Percentiles rank a stretch among this genome's conserved stretches.
Evolutionary conservation across 2,888 invertebrate species (phyloP).

Genomic region (Parelbella ahira): DNA sequence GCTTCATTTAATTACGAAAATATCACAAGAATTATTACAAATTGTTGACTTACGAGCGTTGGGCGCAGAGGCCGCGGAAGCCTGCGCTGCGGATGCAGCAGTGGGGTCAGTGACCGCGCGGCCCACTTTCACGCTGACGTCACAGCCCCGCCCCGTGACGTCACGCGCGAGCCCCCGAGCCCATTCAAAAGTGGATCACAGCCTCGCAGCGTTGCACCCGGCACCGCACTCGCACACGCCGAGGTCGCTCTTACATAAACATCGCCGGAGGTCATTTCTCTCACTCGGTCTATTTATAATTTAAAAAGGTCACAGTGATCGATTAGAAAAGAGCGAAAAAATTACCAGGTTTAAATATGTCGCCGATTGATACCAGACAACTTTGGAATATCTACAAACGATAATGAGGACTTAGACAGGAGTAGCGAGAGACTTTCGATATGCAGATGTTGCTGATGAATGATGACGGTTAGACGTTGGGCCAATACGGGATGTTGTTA

Average conservation of each 20-base stretch:
- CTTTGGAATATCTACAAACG: too few species aligned
- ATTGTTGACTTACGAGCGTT: constrained; percentile 4
- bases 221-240: constrained; percentile 43
- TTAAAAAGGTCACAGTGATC: constrained; percentile 41
- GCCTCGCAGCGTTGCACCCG: constrained; percentile 56
- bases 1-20: too few species aligned
- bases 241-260: constrained; percentile 45
- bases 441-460: too few species aligned
- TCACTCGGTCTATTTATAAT: constrained; percentile 45
- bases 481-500: too few species aligned
- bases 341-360: too few species aligned
- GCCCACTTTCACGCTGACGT: constrained; percentile 71
- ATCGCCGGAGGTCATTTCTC: constrained; percentile 56
- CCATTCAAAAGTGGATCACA: constrained; percentile 77
- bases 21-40: too few species aligned
- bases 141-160: constrained; percentile 74
- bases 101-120: constrained; percentile 65
- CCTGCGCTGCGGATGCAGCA: constrained; percentile 56
- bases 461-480: too few species aligned
- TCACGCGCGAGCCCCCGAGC: constrained; percentile 64
- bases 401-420: too few species aligned
- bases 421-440: too few species aligned
- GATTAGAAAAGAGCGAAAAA: constrained; percentile 12
- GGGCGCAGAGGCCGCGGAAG: not conserved
- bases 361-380: too few species aligned